A percentile compares a stretch with the other conserved stretches of the same genome.
Conservation (phyloP, 2,797 vertebrate species). For the Hydrophis major region DNA sequence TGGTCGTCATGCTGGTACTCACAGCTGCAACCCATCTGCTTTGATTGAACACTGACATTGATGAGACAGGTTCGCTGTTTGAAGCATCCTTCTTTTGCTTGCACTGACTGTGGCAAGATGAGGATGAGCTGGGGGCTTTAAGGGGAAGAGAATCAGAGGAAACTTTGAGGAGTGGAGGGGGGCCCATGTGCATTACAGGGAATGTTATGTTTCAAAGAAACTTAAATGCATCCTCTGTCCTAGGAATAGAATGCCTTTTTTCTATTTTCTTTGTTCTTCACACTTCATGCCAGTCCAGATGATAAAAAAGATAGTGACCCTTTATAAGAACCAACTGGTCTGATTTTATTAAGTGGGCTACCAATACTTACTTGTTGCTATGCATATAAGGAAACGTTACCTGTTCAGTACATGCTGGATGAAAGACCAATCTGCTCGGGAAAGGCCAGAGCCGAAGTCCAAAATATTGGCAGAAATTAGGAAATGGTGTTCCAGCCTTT, state of each 20-base stretch:
- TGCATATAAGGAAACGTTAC: background rate
- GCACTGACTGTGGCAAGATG: background rate
- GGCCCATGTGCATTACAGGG: too few species aligned
- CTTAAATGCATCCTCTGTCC: background rate
- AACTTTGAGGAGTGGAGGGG: background rate
- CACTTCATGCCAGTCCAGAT: background rate
- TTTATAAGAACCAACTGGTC: background rate
- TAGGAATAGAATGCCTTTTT: fast-evolving
- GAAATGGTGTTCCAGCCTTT: background rate
- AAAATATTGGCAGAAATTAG: background rate
- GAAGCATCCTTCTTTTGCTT: fast-evolving
- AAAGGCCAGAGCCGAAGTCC: background rate
- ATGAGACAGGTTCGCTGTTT: conserved; percentile 37
- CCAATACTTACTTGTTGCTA: background rate
- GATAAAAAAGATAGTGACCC: background rate
- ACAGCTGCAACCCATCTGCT: conserved; percentile 74
- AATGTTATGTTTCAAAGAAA: background rate
- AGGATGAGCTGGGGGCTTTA: background rate
- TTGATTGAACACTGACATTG: conserved; percentile 58
- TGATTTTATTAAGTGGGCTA: too few species aligned
- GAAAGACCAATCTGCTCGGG: background rate
- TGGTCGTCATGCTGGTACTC: conserved; percentile 67
- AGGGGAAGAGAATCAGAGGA: background rate
- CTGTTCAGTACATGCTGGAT: background rate
- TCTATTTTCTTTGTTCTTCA: background rate